phyloP scores from a whole-genome alignment of 2,888 invertebrate genomes.

The Tuberolachnus salignus region DNA sequence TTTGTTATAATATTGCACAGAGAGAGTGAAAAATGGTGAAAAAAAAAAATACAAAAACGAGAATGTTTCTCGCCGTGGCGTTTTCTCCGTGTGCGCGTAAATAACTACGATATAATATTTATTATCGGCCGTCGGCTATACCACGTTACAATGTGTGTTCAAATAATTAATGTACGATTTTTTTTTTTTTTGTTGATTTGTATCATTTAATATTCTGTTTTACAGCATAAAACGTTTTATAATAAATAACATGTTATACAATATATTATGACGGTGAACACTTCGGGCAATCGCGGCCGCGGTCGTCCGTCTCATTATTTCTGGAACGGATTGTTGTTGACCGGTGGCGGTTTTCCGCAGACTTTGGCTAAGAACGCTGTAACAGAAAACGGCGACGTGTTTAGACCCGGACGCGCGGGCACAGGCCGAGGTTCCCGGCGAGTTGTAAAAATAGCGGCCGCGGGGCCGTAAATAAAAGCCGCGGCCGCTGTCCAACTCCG shows the following conservation, averaged over 20 bases:
- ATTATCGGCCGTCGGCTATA: no score
- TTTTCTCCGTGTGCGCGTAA: no score
- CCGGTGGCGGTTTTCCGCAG: slow-evolving; percentile 59
- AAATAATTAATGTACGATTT: no score
- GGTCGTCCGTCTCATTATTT: slow-evolving; percentile 3
- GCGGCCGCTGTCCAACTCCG: neutral
- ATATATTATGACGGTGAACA: neutral
- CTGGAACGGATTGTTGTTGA: slow-evolving; percentile 58
- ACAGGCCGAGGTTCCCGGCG: neutral
- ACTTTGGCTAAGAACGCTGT: slow-evolving; percentile 63
- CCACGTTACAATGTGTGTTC: no score
- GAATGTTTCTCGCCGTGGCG: neutral
- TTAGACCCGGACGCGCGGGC: neutral
- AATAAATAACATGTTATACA: slow-evolving; percentile 1
- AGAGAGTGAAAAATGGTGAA: neutral
- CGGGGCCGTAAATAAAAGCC: neutral
- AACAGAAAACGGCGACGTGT: slow-evolving; percentile 58
- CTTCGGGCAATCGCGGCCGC: neutral
- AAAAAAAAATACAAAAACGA: neutral
- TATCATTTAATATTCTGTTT: neutral
- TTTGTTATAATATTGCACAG: no score
- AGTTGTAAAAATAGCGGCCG: neutral
- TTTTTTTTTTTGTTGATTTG: no score
- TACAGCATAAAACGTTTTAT: neutral
- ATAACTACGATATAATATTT: no score